A percentile compares a stretch with the other conserved stretches of the same genome.
These are phyloP conservation scores for Thaumatotibia leucotreta DNA, from an alignment of 1,140 invertebrate species.

Conservation along the genomic window DNA sequence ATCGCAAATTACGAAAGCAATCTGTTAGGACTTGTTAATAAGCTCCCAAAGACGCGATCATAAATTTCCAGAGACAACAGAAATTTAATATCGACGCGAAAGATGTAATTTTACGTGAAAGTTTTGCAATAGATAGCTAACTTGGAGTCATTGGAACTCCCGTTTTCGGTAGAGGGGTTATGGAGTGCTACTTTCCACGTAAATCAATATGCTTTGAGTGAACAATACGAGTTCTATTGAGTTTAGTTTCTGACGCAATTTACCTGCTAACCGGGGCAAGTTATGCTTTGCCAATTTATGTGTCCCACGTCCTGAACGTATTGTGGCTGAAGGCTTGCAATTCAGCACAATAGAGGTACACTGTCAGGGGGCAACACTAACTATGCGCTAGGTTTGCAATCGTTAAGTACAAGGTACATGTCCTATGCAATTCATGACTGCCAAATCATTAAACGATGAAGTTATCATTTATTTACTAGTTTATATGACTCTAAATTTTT, in stretches of 20 bases:
- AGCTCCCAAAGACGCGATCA: conserved; percentile 28
- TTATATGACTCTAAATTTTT: too few species aligned
- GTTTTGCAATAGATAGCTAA: conserved; percentile 51
- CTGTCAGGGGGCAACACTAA: not conserved
- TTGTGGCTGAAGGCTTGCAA: not conserved
- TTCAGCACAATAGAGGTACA: not conserved
- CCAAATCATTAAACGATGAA: too few species aligned
- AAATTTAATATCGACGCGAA: conserved; percentile 61
- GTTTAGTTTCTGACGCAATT: conserved; percentile 12
- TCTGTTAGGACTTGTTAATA: conserved; percentile 31
- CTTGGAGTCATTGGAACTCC: conserved; percentile 39
- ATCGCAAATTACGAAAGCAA: conserved; percentile 6
- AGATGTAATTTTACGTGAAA: conserved; percentile 56
- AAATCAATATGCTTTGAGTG: conserved; percentile 46
- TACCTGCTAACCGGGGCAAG: not conserved
- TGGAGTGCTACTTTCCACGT: conserved; percentile 39
- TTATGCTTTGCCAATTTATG: not conserved
- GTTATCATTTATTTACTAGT: too few species aligned
- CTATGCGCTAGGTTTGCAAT: not conserved
- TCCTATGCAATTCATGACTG: too few species aligned
- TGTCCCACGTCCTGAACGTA: not conserved
- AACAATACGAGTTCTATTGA: conserved; percentile 23
- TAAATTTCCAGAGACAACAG: conserved; percentile 53
- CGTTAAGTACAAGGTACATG: too few species aligned
- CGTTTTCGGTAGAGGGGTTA: conserved; percentile 39